phyloP scores from a whole-genome alignment of 1,140 invertebrate genomes.

The Ptiloglossa arizonensis region DNA sequence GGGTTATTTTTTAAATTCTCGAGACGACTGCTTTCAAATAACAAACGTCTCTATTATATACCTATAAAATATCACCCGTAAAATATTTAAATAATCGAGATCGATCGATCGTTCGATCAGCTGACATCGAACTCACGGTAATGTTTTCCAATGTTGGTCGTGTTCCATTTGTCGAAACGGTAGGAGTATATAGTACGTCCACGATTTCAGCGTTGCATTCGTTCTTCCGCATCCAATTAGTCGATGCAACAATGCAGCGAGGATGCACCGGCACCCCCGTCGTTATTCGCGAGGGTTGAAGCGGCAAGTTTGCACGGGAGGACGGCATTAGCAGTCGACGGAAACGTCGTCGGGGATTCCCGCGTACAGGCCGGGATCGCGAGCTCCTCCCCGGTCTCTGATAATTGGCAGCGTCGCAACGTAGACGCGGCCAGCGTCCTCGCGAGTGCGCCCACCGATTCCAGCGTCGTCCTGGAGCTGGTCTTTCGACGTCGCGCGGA shows the following conservation, averaged over 20 bases:
- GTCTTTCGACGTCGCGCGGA: background rate
- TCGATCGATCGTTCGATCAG: no score
- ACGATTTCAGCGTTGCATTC: background rate
- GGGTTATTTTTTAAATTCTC: no score
- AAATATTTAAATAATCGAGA: no score
- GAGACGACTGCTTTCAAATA: no score
- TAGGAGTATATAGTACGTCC: conserved; percentile 30
- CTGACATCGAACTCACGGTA: background rate
- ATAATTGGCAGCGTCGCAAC: conserved; percentile 15
- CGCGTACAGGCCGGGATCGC: no score
- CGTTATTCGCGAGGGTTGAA: conserved; percentile 2
- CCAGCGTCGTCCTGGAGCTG: background rate
- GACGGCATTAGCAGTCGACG: conserved; percentile 19
- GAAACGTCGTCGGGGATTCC: conserved; percentile 22
- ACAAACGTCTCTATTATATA: no score
- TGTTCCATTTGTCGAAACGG: background rate
- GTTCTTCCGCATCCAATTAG: conserved; percentile 33
- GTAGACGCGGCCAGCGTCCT: no score
- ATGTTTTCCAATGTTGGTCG: background rate
- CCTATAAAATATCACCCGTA: no score
- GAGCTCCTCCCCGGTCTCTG: background rate
- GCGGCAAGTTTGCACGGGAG: background rate
- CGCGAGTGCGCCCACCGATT: no score
- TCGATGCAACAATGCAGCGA: conserved; percentile 20
- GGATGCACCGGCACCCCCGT: background rate